Conservation (phyloP, 2,113 vertebrate genomes). For the Motacilla alba region DNA sequence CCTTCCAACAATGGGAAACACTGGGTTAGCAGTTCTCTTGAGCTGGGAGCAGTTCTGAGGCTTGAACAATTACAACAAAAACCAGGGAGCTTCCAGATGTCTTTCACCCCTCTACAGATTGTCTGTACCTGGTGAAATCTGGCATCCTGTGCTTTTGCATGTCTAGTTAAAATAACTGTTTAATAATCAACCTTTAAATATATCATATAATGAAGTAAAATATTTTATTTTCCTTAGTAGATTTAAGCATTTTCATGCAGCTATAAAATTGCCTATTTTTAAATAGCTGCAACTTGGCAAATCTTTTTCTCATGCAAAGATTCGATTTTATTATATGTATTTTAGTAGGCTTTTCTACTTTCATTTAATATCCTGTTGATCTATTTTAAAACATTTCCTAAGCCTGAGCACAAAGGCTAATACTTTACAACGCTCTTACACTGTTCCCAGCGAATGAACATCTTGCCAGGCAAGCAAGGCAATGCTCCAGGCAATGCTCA, state of each 20-base stretch:
- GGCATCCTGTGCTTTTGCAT: neutral
- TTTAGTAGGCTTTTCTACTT: neutral
- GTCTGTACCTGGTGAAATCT: neutral
- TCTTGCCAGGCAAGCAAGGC: neutral
- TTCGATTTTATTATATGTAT: neutral
- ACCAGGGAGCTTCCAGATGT: neutral
- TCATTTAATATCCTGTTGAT: neutral
- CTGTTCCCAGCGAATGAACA: neutral
- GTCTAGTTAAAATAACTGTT: neutral
- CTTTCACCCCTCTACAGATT: neutral
- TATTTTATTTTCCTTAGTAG: neutral
- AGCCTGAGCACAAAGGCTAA: neutral
- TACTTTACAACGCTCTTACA: neutral
- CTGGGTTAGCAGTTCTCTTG: neutral
- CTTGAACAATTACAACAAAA: neutral
- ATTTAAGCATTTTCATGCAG: neutral
- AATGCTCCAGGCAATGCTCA: rapidly evolving
- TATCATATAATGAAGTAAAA: neutral
- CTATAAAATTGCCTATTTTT: neutral
- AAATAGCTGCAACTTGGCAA: neutral
- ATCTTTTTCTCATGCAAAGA: neutral
- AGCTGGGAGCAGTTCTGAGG: neutral
- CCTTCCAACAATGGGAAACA: neutral
- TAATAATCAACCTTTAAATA: neutral
- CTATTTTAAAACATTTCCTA: neutral